Conservation (phyloP, 2,797 vertebrate genomes). For the Prunella strophiata region DNA sequence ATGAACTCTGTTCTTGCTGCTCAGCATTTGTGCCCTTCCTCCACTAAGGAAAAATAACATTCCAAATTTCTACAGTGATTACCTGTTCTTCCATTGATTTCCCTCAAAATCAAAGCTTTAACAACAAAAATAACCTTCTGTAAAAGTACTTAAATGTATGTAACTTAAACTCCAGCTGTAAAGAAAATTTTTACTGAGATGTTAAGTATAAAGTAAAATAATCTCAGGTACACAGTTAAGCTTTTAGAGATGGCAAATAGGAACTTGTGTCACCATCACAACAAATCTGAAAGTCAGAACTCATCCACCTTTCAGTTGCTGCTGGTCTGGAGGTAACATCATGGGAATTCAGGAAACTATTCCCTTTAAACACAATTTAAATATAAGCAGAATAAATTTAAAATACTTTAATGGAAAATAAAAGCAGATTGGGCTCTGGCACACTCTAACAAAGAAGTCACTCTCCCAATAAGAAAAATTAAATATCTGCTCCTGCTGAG, state of each 20-base stretch:
- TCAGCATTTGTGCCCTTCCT: not conserved
- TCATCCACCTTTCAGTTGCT: not conserved
- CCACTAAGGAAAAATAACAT: not conserved
- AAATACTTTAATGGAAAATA: not conserved
- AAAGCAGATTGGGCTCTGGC: not conserved
- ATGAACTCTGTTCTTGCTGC: not conserved
- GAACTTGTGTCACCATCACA: not conserved
- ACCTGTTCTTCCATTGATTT: not conserved
- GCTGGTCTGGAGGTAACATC: not conserved
- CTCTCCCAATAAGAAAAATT: not conserved
- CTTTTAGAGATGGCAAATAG: not conserved
- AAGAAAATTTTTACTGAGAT: not conserved
- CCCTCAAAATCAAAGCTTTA: not conserved
- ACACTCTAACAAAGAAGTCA: not conserved
- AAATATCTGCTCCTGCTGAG: not conserved
- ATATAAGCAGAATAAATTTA: not conserved
- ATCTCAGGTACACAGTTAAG: not conserved
- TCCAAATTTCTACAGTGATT: not conserved
- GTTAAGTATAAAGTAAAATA: not conserved
- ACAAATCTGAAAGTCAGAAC: not conserved
- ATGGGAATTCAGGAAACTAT: not conserved
- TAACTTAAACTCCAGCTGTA: not conserved
- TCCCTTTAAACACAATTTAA: not conserved
- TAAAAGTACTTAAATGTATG: not conserved
- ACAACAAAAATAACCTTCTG: not conserved